phyloP scores from a whole-genome alignment of 2,797 vertebrate genomes.

The Salarias fasciatus region DNA sequence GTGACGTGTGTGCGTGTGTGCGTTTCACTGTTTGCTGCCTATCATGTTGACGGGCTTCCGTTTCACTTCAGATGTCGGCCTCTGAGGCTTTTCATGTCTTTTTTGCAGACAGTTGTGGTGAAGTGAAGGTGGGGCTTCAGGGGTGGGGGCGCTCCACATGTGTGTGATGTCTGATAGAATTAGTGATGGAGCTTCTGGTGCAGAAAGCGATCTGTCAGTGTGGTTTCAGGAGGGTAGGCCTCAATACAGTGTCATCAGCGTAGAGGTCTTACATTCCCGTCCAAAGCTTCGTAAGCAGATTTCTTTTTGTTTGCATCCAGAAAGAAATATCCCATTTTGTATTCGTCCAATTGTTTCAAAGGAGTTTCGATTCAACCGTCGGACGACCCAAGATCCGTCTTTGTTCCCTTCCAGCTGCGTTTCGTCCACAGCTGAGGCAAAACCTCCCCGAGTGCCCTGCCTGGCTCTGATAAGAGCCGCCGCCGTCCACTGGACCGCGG shows the following conservation, averaged over 20 bases:
- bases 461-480: constrained; percentile 52
- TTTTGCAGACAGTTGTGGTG: constrained; percentile 17
- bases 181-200: constrained; percentile 36
- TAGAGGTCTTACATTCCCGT: too few relatives aligned
- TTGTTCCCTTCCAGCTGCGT: constrained; percentile 22
- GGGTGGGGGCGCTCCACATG: constrained; percentile 10
- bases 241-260: too few relatives aligned
- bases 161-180: constrained; percentile 51
- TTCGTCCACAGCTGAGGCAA: constrained; percentile 33
- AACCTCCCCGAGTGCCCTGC: constrained; percentile 36
- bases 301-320: constrained; percentile 27
- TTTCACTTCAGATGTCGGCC: constrained; percentile 51
- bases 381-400: constrained; percentile 37
- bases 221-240: constrained; percentile 35
- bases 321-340: constrained; percentile 20
- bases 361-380: constrained; percentile 17
- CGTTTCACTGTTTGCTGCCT: constrained; percentile 18
- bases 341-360: constrained; percentile 24
- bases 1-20: neutral
- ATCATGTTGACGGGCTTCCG: constrained; percentile 25
- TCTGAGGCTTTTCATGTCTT: constrained; percentile 43
- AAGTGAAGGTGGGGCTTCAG: neutral
- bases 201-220: constrained; percentile 57
- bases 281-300: too few relatives aligned
- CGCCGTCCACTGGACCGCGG: constrained; percentile 23